Evolutionary conservation across 1,140 invertebrate genomes (phyloP), one percentile per base, ranked within the genome.

Genomic region (Drosophila subpulchrella): DNA sequence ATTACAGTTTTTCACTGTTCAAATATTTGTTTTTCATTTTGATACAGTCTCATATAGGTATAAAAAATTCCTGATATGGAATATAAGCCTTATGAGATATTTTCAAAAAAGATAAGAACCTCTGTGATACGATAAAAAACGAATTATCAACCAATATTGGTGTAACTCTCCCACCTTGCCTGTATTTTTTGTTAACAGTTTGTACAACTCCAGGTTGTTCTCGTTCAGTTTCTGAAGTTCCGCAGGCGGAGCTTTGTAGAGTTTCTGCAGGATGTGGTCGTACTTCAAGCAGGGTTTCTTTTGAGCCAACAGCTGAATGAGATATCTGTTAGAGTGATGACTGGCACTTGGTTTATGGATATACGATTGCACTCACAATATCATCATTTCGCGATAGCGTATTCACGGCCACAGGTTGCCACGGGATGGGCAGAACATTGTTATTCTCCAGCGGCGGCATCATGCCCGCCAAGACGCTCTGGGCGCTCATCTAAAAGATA

Each of bases 331-430:
- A 44, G 8, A 8, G 24, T 17, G 30, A 20, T 76, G 44, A 50
- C 42, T 55, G 27, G 50, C 27, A 30, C 0, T 17, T 10, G 34
- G 17, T 42, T 53, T 42, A 62, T 47, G 8, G 12, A 8, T 15
- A 55, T 44, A 54, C 8, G 36, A 44, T 59, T 15, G 20, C 36
- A 93, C 92, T 93, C 94, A 97, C 96, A 91, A 95, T 95, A 91
- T 97, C 96, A 39, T 95, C 78, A 24, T 93, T 72, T 51, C 93
- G 94, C 0, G 96, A 95, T 42, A 95, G 92, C 6, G 96, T 95
- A 92, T 97, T 96, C 13, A 98, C 95, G 1, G 97, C 96, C 79
- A 98, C 95, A 0, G 98, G 98, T 79, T 97, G 96, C 98, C 98
- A 99, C 0, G 92, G 82, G 46, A 98, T 93, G 0, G 93, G 90